phyloP scores from a whole-genome alignment of 1,140 invertebrate genomes.

The Adoxophyes honmai region DNA sequence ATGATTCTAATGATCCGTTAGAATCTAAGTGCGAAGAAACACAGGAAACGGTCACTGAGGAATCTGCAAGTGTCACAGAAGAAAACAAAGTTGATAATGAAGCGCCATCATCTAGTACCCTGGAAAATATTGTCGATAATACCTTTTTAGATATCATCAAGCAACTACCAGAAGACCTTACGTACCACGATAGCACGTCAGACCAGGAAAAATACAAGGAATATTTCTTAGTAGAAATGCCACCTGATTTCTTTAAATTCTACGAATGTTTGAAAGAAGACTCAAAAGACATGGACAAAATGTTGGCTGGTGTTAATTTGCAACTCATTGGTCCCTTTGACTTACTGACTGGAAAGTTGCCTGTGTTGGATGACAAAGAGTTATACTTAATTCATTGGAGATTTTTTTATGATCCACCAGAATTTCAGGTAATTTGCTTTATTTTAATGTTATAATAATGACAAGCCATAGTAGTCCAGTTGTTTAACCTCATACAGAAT shows the following conservation, averaged over 20 bases:
- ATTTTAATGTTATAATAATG: too few relatives aligned
- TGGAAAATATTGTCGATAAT: background rate
- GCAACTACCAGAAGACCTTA: slow-evolving; percentile 22
- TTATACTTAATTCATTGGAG: slow-evolving; percentile 90
- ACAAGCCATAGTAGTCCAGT: too few relatives aligned
- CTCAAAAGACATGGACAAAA: slow-evolving; percentile 75
- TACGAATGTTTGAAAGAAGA: slow-evolving; percentile 81
- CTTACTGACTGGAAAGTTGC: slow-evolving; percentile 84
- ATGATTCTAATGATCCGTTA: too few relatives aligned
- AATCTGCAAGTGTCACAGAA: slow-evolving; percentile 9
- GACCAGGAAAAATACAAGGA: slow-evolving; percentile 79
- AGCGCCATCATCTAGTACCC: background rate
- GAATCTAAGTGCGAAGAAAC: slow-evolving; percentile 17
- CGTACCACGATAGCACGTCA: slow-evolving; percentile 39
- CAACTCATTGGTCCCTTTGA: slow-evolving; percentile 92
- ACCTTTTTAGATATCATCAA: background rate
- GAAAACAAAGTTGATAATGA: background rate
- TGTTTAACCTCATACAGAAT: too few relatives aligned
- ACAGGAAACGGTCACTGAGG: slow-evolving; percentile 8
- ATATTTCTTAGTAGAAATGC: slow-evolving; percentile 92
- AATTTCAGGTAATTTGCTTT: slow-evolving; percentile 91
- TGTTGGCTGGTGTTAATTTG: slow-evolving; percentile 83
- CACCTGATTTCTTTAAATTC: slow-evolving; percentile 91
- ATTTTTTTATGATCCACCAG: slow-evolving; percentile 95
- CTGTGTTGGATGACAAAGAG: slow-evolving; percentile 78